Percentiles rank a stretch among this genome's conserved stretches.
Evolutionary conservation across 1,140 invertebrate genomes (phyloP).

Genomic region (Pectinophora gossypiella): DNA sequence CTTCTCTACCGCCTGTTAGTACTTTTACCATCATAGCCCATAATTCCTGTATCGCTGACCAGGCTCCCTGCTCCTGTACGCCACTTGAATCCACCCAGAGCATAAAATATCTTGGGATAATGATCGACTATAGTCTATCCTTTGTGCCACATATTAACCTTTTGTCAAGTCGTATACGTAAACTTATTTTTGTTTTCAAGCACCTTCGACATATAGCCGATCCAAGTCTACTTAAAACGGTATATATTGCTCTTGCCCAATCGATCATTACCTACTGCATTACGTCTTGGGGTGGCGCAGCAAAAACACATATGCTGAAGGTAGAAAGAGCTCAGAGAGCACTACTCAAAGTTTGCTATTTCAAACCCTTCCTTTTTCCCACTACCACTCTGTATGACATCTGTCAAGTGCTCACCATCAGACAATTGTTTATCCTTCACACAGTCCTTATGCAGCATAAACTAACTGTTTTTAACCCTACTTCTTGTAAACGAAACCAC

Average conservation of each 20-base stretch:
- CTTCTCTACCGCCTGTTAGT: background rate
- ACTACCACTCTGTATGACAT: too few species aligned
- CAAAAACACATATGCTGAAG: background rate
- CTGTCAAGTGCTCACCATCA: too few species aligned
- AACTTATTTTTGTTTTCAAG: constrained; percentile 4
- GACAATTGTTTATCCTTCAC: too few species aligned
- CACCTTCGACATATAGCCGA: background rate
- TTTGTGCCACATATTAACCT: background rate
- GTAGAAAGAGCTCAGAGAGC: constrained; percentile 4
- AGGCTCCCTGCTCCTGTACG: background rate
- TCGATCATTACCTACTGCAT: constrained; percentile 2
- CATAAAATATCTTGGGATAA: constrained; percentile 4
- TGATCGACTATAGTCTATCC: background rate
- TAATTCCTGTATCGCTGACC: background rate
- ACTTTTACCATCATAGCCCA: background rate
- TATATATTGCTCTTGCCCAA: background rate
- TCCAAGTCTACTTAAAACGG: background rate
- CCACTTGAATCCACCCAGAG: background rate
- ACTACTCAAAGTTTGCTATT: background rate
- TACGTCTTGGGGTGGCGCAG: background rate
- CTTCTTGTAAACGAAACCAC: too few species aligned
- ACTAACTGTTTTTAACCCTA: too few species aligned
- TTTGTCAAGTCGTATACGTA: background rate
- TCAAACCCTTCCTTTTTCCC: background rate
- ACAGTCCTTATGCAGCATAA: too few species aligned